Base-by-base conservation (phyloP, 2,888 invertebrate genomes). In the Helobdella robusta region DNA sequence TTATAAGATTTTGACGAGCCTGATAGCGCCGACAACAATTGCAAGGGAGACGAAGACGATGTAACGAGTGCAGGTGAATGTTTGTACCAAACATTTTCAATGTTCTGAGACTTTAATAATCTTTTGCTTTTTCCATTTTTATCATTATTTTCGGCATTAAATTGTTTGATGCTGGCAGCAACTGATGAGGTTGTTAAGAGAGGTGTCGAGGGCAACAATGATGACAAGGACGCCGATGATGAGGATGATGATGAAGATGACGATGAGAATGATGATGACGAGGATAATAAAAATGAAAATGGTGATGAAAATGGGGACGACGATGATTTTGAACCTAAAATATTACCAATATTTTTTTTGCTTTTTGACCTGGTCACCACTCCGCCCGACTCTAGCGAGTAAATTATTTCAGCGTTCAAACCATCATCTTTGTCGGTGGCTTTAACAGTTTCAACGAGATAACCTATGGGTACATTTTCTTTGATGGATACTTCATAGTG, bases 371-470 rank as follows among this genome's bases (percentile, higher is more conserved):
- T 60, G 18, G n/a, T 20, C 2, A 40, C 15, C 2, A 35, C n/a
- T 30, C 44, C 23, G 36, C 36, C 36, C 5, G 36, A 25, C 36
- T 64, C 59, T 30, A 66, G 52, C 23, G 36, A n/a, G 40, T 66
- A 70, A 3, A 48, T 28, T 20, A 70, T 64, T 28, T 67, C 23
- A 6, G 67, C 69, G 50, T 70, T 70, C 2, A 50, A 6, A 3
- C 68, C 70, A n/a, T 50, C 18, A 44, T 70, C 70, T 5, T 25
- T 46, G 58, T 70, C 70, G 3, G 34, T 32, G 5, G 70, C 70
- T 8, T 36, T 40, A 23, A 70, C 68, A 28, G 32, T 30, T 8
- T 50, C 32, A 20, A 70, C 61, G n/a, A 60, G 65, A 23, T 56
- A 59, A 3, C 65, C 66, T 2, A 63, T 30, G 15, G 52, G 59